Conservation (phyloP, 2,113 vertebrate genomes). For the Calypte anna region DNA sequence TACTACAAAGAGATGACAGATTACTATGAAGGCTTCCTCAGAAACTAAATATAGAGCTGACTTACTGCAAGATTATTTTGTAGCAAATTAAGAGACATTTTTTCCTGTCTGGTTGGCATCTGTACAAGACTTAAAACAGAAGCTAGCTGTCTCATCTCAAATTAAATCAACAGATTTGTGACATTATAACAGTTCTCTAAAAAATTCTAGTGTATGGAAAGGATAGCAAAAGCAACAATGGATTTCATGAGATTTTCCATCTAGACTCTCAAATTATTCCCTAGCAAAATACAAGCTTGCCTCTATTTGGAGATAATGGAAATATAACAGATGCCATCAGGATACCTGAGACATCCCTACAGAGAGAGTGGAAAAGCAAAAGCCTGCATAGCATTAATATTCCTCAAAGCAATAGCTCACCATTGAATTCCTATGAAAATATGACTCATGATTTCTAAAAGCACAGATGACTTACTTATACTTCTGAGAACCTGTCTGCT, state of each 20-base stretch:
- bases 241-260: background rate
- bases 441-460: background rate
- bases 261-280: background rate
- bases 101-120: background rate
- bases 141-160: background rate
- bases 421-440: background rate
- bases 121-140: background rate
- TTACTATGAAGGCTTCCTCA: background rate
- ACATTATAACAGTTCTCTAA: background rate
- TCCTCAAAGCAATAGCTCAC: background rate
- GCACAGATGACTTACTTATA: background rate
- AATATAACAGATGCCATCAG: background rate
- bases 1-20: background rate
- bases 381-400: background rate
- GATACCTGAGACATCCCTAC: background rate
- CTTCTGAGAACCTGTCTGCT: background rate
- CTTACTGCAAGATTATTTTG: background rate
- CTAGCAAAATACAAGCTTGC: background rate
- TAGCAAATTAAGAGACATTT: constrained; percentile 1
- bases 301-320: background rate
- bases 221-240: background rate
- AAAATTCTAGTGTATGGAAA: background rate
- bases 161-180: background rate
- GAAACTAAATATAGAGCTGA: background rate
- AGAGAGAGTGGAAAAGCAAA: background rate